phyloP scores from a whole-genome alignment of 2,797 vertebrate species.

The Anguilla anguilla region DNA sequence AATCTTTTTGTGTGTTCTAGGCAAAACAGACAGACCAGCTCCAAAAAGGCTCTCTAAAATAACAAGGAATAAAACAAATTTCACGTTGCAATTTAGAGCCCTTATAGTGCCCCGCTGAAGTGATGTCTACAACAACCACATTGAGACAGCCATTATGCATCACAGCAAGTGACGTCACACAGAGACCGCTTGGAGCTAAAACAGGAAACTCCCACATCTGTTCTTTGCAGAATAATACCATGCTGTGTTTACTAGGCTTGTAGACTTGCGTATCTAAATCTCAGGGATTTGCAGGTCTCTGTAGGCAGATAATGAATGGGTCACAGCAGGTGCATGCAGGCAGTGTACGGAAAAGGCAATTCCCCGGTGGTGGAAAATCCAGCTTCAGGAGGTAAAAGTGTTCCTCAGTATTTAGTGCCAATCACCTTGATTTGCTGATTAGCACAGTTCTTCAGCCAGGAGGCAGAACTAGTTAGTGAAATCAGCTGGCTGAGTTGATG shows the following conservation, averaged over 20 bases:
- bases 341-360: background rate
- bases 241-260: background rate
- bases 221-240: background rate
- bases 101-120: background rate
- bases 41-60: background rate
- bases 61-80: background rate
- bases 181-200: background rate
- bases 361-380: background rate
- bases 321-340: constrained; percentile 1
- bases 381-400: background rate
- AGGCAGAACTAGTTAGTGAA: background rate
- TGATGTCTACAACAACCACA: background rate
- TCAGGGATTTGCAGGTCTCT: background rate
- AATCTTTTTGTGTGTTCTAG: background rate
- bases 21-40: too few species aligned
- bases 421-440: background rate
- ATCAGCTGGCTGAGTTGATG: too few species aligned
- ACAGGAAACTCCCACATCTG: constrained; percentile 8
- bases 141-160: background rate
- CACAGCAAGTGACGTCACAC: background rate
- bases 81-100: background rate
- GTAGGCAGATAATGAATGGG: constrained; percentile 2
- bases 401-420: background rate
- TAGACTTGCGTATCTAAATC: background rate
- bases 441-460: background rate